Percentiles rank a stretch among this genome's conserved stretches.
phyloP scores from a whole-genome alignment of 2,113 vertebrate species.

The Microcebus griseorufus region DNA sequence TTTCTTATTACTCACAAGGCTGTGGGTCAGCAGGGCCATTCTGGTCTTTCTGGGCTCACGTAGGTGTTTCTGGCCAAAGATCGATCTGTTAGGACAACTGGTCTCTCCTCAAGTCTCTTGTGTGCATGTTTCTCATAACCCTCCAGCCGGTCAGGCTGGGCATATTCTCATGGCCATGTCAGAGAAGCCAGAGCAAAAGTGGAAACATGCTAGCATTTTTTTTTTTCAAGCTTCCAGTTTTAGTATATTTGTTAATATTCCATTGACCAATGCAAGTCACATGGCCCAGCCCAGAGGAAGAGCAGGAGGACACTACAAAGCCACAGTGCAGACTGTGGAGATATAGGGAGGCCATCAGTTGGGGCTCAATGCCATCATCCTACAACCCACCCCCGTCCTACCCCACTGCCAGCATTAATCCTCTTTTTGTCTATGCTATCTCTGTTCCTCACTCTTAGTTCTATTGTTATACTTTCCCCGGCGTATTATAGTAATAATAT shows the following conservation, averaged over 20 bases:
- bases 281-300: neutral
- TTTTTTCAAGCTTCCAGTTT: neutral
- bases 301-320: neutral
- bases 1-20: neutral
- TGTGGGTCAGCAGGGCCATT: neutral
- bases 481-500: neutral
- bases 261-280: neutral
- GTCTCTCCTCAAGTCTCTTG: neutral
- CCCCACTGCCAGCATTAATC: neutral
- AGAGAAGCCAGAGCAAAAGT: neutral
- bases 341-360: neutral
- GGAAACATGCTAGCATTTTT: neutral
- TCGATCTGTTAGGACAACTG: neutral
- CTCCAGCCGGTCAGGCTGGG: neutral
- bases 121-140: neutral
- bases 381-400: neutral
- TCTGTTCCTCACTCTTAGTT: neutral
- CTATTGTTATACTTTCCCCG: neutral
- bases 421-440: neutral
- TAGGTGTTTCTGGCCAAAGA: neutral
- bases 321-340: neutral
- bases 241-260: conserved; percentile 9
- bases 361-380: neutral
- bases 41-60: neutral
- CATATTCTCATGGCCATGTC: neutral